Evolutionary conservation across 92 coral and sea anemone genomes (phyloP).

Genomic region (Heliopora coerulea): DNA sequence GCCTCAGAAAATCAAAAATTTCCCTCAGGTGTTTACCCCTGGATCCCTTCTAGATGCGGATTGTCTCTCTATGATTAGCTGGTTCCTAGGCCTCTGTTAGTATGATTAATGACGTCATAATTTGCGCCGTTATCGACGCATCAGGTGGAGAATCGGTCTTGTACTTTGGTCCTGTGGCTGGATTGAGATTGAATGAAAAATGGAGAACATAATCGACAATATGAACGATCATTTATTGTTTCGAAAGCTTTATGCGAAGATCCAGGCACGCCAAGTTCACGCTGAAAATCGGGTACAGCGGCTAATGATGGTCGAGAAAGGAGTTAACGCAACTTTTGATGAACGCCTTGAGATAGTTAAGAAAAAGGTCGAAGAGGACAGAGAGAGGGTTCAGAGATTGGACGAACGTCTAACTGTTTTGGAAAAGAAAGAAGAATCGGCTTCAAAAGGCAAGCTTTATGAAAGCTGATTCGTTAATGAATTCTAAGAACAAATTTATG

Average conservation of each 20-base stretch:
- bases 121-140: background rate
- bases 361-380: conserved; percentile 24
- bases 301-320: conserved; percentile 6
- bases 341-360: background rate
- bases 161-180: background rate
- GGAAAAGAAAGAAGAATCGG: conserved; percentile 7
- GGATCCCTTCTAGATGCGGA: no score
- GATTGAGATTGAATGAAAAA: background rate
- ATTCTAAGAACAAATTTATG: no score
- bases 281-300: conserved; percentile 24
- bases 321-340: background rate
- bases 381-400: conserved; percentile 17
- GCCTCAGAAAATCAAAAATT: no score
- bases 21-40: no score
- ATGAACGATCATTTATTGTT: conserved; percentile 10
- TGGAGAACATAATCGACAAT: background rate
- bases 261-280: conserved; percentile 19
- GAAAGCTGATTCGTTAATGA: no score
- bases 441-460: background rate
- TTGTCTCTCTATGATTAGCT: no score
- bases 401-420: conserved; percentile 10
- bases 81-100: no score
- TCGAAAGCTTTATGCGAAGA: conserved; percentile 29
- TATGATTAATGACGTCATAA: conserved; percentile 12
- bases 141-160: background rate